Conservation (phyloP, 2,113 vertebrate genomes). For the Antidorcas marsupialis region DNA sequence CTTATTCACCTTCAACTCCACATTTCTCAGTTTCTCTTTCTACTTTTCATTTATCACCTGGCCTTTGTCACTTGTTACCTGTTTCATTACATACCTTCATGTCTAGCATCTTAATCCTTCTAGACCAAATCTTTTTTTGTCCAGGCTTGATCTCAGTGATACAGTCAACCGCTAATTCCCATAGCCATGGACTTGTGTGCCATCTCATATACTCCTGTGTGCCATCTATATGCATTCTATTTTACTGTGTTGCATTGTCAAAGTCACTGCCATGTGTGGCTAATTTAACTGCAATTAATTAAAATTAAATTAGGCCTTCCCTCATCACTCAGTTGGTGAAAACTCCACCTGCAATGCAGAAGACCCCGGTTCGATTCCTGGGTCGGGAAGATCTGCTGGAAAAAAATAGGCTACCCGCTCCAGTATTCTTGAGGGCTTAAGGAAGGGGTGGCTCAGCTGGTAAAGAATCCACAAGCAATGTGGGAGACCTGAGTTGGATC, state of each 20-base stretch:
- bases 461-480: background rate
- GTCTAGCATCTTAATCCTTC: background rate
- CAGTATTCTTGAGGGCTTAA: background rate
- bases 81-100: background rate
- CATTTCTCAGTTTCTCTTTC: background rate
- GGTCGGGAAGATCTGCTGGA: background rate
- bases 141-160: background rate
- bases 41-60: background rate
- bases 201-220: background rate
- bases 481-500: background rate
- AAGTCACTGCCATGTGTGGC: background rate
- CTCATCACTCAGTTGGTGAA: background rate
- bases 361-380: background rate
- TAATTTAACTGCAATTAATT: background rate
- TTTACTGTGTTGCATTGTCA: background rate
- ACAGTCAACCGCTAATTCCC: background rate
- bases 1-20: background rate
- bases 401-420: background rate
- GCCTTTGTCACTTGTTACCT: background rate
- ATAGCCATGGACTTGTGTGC: background rate
- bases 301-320: background rate
- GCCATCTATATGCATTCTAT: background rate
- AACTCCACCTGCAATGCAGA: background rate
- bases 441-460: background rate
- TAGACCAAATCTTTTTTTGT: background rate